Base-by-base conservation (phyloP, 2,797 vertebrate species). In the Gymnothorax javanicus region DNA sequence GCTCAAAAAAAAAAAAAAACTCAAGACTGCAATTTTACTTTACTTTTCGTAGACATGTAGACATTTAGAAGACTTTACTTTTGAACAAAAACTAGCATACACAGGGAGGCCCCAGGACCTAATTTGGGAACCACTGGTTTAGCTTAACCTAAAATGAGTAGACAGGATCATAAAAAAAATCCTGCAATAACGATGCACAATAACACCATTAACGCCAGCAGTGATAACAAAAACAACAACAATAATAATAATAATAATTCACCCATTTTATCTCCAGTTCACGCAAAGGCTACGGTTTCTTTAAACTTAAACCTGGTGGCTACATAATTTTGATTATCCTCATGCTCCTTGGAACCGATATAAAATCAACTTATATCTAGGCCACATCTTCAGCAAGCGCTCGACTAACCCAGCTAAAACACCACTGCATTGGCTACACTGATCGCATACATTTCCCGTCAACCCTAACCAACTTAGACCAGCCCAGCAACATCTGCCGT, bases 401-500 rank as follows among this genome's bases (percentile, higher is more conserved):
- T 43, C 2, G 33, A 43, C 33, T 43, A 2, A 43, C 33, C 33
- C 33, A 43, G 33, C 33, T 43, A 43, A 77, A 15, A 50, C 7
- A 50, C 25, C 11, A 12, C 33, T 33, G 52, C 73, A 77, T 73
- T 77, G 17, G 1, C 69, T 13, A n/a, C n/a, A 13, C 58, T 67
- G 13, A 73, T 43, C 85, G 9, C 87, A 94, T 95, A 91, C 93
- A 95, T 90, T 0, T 94, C 92, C 95, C 95, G 91, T 82, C 86
- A 91, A 87, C 33, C 93, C 88, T 25, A 58, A 1, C 20, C 82
- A 83, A 73, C 77, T 89, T 93, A 94, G 93, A 92, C 91, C 93
- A 94, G 95, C 98, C 96, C 97, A 96, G 98, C 97, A 98, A 99
- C 98, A 95, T 94, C 91, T 97, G 97, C 97, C 97, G 94, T 98